Percentiles rank a stretch among this genome's conserved stretches.
These are phyloP conservation scores for Muscicapa comitata DNA, from an alignment of 2,797 vertebrate genomes.

Conservation along the genomic window DNA sequence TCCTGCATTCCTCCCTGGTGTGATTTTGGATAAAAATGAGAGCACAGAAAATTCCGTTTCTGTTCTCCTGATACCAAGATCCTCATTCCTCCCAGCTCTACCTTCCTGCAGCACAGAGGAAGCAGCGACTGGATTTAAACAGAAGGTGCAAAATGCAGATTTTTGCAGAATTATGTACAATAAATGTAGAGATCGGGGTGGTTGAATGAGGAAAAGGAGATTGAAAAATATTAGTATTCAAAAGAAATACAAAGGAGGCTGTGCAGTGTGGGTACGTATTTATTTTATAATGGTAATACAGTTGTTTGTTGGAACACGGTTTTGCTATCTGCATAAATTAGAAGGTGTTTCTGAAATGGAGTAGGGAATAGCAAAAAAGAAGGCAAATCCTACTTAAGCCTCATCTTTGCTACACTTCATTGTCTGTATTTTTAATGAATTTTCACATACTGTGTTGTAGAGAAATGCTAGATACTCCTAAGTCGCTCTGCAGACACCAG, in stretches of 20 bases:
- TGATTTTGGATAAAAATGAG: not conserved
- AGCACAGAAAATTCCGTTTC: not conserved
- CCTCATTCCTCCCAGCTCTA: not conserved
- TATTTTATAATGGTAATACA: conserved; percentile 1
- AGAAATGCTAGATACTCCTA: not conserved
- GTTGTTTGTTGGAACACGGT: conserved; percentile 5
- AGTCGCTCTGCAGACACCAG: not conserved
- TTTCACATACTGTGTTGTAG: not conserved
- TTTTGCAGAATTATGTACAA: not conserved
- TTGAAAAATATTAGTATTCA: not conserved
- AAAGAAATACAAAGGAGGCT: not conserved
- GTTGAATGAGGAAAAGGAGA: not conserved
- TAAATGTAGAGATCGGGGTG: not conserved
- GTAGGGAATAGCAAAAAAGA: not conserved
- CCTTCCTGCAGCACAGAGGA: not conserved
- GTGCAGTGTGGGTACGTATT: not conserved
- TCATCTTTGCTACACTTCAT: not conserved
- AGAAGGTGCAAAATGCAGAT: not conserved
- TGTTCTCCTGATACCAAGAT: not conserved
- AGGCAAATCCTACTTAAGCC: not conserved
- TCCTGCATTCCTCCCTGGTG: not conserved
- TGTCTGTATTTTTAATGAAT: not conserved
- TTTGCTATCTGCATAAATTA: not conserved
- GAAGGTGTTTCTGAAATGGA: not conserved
- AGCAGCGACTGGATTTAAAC: not conserved